phyloP scores from a whole-genome alignment of 2,797 vertebrate genomes.

The Pangasius sanitwongsei region DNA sequence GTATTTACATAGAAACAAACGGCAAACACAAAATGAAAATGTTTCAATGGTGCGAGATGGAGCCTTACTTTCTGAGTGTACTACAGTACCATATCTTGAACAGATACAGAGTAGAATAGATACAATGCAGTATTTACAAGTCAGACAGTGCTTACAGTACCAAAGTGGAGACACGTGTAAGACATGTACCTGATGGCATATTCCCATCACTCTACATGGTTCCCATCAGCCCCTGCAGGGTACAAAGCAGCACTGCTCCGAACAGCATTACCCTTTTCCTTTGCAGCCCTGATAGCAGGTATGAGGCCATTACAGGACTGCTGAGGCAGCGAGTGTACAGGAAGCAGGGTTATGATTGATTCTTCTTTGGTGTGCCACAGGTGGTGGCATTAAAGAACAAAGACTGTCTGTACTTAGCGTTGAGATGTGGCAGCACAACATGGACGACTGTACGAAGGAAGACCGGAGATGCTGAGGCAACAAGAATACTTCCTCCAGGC shows the following conservation, averaged over 20 bases:
- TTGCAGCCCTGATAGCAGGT: constrained; percentile 56
- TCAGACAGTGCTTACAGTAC: constrained; percentile 58
- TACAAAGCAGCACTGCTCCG: constrained; percentile 69
- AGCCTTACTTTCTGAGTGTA: not conserved
- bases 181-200: constrained; percentile 57
- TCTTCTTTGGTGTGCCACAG: constrained; percentile 47
- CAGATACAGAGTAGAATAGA: not conserved
- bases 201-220: constrained; percentile 63
- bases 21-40: not conserved
- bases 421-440: not conserved
- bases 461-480: constrained; percentile 31
- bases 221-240: constrained; percentile 70
- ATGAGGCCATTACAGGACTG: constrained; percentile 61
- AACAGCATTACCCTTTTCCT: constrained; percentile 72
- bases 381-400: constrained; percentile 56
- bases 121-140: constrained; percentile 56
- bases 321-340: constrained; percentile 58
- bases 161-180: constrained; percentile 61
- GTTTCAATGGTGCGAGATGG: not conserved
- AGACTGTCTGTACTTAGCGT: constrained; percentile 37
- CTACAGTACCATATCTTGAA: not conserved
- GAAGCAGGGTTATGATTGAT: constrained; percentile 42
- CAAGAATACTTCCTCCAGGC: constrained; percentile 29
- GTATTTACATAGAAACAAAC: not conserved
- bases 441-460: constrained; percentile 15